A percentile compares a stretch with the other conserved stretches of the same genome.
Conservation (phyloP, 2,797 vertebrate genomes). For the Sebastolobus altivelis region DNA sequence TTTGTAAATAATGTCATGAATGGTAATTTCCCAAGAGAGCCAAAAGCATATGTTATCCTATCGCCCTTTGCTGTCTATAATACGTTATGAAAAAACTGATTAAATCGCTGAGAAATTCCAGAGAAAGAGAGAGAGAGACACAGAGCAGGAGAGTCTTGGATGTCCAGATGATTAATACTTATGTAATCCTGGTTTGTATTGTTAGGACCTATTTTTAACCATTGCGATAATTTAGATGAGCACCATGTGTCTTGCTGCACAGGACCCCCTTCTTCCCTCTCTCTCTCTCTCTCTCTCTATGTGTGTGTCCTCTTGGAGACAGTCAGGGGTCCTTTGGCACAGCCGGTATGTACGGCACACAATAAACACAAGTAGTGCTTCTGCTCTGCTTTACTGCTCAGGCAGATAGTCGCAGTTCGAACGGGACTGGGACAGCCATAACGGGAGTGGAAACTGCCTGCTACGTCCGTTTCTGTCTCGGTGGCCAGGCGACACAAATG, state of each 20-base stretch:
- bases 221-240: constrained; percentile 66
- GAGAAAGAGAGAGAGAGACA: constrained; percentile 8
- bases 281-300: constrained; percentile 16
- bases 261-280: constrained; percentile 15
- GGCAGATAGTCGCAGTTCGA: constrained; percentile 65
- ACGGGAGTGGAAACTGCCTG: constrained; percentile 87
- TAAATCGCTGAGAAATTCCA: constrained; percentile 32
- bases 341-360: constrained; percentile 70
- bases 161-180: constrained; percentile 62
- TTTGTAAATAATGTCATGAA: constrained; percentile 40
- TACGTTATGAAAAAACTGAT: constrained; percentile 18
- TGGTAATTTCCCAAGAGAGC: constrained; percentile 46
- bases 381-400: constrained; percentile 79
- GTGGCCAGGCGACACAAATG: constrained; percentile 77
- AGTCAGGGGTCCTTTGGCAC: constrained; percentile 67
- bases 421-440: constrained; percentile 78
- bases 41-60: constrained; percentile 22
- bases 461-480: constrained; percentile 73
- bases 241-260: constrained; percentile 33
- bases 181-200: constrained; percentile 67
- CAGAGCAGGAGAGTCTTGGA: constrained; percentile 23
- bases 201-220: constrained; percentile 68
- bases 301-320: constrained; percentile 65
- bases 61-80: constrained; percentile 29
- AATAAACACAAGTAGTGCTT: constrained; percentile 75